Evolutionary conservation across 2,888 invertebrate species (phyloP).

Genomic region (Glyphotaelius pellucidus): DNA sequence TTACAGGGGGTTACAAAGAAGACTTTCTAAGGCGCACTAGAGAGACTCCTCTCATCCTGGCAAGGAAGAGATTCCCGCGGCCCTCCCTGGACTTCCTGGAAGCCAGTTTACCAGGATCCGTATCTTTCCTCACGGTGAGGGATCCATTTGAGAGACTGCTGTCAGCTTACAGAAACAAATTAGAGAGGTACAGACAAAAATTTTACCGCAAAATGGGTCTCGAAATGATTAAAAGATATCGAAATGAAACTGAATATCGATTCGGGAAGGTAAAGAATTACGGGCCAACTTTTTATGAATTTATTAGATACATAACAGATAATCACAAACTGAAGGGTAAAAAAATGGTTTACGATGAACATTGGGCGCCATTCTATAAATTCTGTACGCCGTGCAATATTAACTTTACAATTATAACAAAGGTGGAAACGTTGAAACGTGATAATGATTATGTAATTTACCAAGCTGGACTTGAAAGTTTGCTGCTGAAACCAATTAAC

Average conservation of each 20-base stretch:
- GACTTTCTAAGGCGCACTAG: conserved; percentile 79
- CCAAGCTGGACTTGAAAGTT: conserved; percentile 77
- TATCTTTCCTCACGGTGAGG: conserved; percentile 83
- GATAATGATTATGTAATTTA: conserved; percentile 80
- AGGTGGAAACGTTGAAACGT: conserved; percentile 80
- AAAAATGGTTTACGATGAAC: conserved; percentile 76
- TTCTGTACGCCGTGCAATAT: conserved; percentile 83
- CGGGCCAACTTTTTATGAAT: conserved; percentile 84
- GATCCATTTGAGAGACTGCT: conserved; percentile 85
- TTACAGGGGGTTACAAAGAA: conserved; percentile 79
- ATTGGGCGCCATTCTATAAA: conserved; percentile 81
- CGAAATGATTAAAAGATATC: conserved; percentile 80
- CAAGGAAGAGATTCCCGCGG: conserved; percentile 83
- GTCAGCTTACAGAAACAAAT: conserved; percentile 85
- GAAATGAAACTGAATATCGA: conserved; percentile 71
- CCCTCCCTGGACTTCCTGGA: conserved; percentile 82
- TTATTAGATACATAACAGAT: conserved; percentile 82
- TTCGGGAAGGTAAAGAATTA: conserved; percentile 72
- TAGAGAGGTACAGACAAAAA: conserved; percentile 83
- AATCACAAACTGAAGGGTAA: conserved; percentile 77
- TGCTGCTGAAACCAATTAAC: conserved; percentile 75
- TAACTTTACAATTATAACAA: conserved; percentile 81
- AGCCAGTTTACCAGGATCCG: conserved; percentile 78
- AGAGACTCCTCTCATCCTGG: conserved; percentile 82
- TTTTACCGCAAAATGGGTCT: conserved; percentile 83